Evolutionary conservation across 2,888 invertebrate species (phyloP), one percentile per base, ranked within the genome.

Genomic region (Andrena praecox): DNA sequence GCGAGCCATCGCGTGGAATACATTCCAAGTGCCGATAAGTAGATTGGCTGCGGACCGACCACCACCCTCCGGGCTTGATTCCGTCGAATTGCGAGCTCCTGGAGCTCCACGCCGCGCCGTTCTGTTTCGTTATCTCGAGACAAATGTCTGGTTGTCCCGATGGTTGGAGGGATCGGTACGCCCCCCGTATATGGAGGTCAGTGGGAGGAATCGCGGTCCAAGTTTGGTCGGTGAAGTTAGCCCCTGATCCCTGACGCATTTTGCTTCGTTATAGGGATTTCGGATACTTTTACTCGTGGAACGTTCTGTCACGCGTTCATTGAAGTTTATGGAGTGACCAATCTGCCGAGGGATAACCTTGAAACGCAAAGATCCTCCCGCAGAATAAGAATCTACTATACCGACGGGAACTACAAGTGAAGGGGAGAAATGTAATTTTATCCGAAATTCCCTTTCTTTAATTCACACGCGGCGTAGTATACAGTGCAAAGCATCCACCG

Each of bases 21-120:
- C 78, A 87, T 85, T 80, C 85, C 35, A 84, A 84, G 59, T 89
- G 78, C 70, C 80, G 82, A 87, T 85, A 85, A 86, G 70, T 80
- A 87, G 87, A 81, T 82, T 87, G 76, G 67, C 56, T 33, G 48
- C 72, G 64, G 56, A 77, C 69, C 59, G 67, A 24, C 35, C 63
- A 16, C 50, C 31, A 16, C 50, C 31, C 60, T 42, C 31, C 42
- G 27, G 3, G 31, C 27, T 24, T 75, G 69, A 75, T 77, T 71
- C 62, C 68, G 29, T 31, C 68, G 42, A 63, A 83, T 82, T 82
- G 71, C 59, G n/a, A 10, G 8, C 20, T 20, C 16, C 63, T 31
- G 10, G 4, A 16, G 63, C 60, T 2, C 42, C 8, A 12, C 42
- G 42, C 42, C 10, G 33, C 54, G 16, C 54, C 63, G 50, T 80